Evolutionary conservation across 2,113 vertebrate species (phyloP), one percentile per base, ranked within the genome.

Genomic region (Poecilia latipinna): DNA sequence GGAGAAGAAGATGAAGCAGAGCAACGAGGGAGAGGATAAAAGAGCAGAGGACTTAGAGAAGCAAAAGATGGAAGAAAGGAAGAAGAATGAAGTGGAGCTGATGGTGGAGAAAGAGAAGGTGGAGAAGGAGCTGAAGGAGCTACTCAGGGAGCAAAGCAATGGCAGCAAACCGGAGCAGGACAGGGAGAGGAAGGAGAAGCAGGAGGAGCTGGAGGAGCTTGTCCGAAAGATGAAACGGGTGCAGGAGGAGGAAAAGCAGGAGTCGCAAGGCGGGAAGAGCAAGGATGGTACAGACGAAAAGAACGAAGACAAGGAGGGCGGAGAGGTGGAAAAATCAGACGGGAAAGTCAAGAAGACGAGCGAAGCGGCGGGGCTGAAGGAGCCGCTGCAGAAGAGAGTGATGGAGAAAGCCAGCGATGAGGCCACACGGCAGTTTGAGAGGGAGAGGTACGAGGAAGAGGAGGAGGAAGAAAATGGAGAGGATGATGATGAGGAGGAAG

Each of bases 371-470:
- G 85, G 81, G 61, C 35, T 89, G 85, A 93, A 88, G 79, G 86
- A 88, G 70, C 86, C 88, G 0, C 89, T 78, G 77, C 86, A 92
- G 84, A 96, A 96, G 87, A 92, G 88, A 24, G 90, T 94, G 92
- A 93, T 95, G 74, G 96, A 96, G 91, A 94, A 95, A 37, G 94
- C 93, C 31, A 95, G 95, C 0, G 93, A 96, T 0, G 93, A 96
- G 71, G 93, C 95, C 76, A 95, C 91, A 0, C 82, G 92, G 35
- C 96, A 94, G 92, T 96, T 95, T 70, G 91, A 95, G 78, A 82
- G 61, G 84, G 94, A 90, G 83, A 84, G 84, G 2, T 76, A 87
- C 69, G 84, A 91, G 77, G 78, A 80, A 0, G 91, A 84, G 0
- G 80, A 89, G 1, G 87, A 88, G 29, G 88, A 90, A 10, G 87